phyloP scores from a whole-genome alignment of 37 sponge, comb jelly and placozoan genomes.

The Aplysina aerophoba region DNA sequence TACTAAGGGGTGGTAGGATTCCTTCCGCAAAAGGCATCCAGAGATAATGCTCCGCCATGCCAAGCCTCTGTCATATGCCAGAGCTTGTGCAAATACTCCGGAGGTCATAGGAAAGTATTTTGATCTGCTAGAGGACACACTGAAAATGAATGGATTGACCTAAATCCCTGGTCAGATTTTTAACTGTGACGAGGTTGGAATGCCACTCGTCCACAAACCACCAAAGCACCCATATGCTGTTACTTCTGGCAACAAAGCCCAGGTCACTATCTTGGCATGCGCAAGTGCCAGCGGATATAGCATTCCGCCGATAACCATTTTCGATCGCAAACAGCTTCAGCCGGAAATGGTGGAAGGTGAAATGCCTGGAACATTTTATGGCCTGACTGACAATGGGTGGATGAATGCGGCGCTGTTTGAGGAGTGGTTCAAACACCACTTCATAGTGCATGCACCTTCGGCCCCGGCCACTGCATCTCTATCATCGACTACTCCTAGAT shows the following conservation, averaged over 20 bases:
- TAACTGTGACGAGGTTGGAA: conserved; percentile 36
- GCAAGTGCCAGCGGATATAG: conserved; percentile 25
- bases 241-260: conserved; percentile 28
- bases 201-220: conserved; percentile 25
- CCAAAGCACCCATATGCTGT: conserved; percentile 31
- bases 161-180: conserved; percentile 22
- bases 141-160: conserved; percentile 25
- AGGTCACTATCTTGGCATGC: conserved; percentile 41
- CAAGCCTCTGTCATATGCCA: conserved; percentile 12
- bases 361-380: conserved; percentile 51
- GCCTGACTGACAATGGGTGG: conserved; percentile 45
- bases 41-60: background rate
- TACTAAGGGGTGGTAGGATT: conserved; percentile 31
- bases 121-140: conserved; percentile 25
- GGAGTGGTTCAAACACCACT: conserved; percentile 35
- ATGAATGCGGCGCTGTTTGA: conserved; percentile 38
- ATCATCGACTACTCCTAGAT: conserved; percentile 40
- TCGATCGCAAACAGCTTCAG: background rate
- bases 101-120: conserved; percentile 20
- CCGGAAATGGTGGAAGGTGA: conserved; percentile 45
- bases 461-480: conserved; percentile 31
- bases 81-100: background rate
- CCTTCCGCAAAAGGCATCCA: conserved; percentile 12
- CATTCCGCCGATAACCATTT: conserved; percentile 43
- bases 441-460: conserved; percentile 23